Base-by-base conservation (phyloP, 2,113 vertebrate genomes). In the Riparia riparia region DNA sequence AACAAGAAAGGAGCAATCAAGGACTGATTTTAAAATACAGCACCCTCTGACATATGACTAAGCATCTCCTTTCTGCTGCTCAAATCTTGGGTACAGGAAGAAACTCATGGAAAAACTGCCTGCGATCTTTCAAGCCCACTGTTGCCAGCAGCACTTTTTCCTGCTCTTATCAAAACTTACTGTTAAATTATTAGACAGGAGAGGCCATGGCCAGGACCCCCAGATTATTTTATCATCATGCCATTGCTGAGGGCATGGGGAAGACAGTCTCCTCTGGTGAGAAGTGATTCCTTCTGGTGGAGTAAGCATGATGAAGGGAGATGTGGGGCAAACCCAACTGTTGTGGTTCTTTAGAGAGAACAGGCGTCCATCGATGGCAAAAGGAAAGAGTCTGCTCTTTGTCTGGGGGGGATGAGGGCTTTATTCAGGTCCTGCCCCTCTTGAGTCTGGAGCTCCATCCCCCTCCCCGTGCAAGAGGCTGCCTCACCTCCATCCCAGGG, bases 241-340 rank as follows among this genome's bases (percentile, higher is more conserved):
- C 20, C 45, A 22, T 37, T 77, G 37, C 5, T 1, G 0, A 28
- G 14, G 45, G 11, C 2, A 0, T 26, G 21, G 32, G 22, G 32
- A 77, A 60, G 21, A 54, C 7, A 69, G 8, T 17, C 7, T 58
- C 25, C 16, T 51, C 63, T 44, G 21, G 14, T 9, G 12, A 69
- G 14, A 42, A 51, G 7, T 41, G 15, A 4, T 2, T 69, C 54
- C 26, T 69, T 22, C 63, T 44, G 54, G 6, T 32, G 1, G 1
- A 50, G 5, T 20, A 42, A 31, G 1, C 3, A 0, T 18, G 37
- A 31, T 32, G 15, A 15, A 60, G 5, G 14, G 11, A 51, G 17
- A 60, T 51, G 17, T 21, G 14, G 9, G 21, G 2, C 18, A 60
- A 21, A 60, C 5, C 10, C 37, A 37, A 37, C 37, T 37, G 37